Evolutionary conservation across 2,888 invertebrate species (phyloP).

Genomic region (Suillia variegata): DNA sequence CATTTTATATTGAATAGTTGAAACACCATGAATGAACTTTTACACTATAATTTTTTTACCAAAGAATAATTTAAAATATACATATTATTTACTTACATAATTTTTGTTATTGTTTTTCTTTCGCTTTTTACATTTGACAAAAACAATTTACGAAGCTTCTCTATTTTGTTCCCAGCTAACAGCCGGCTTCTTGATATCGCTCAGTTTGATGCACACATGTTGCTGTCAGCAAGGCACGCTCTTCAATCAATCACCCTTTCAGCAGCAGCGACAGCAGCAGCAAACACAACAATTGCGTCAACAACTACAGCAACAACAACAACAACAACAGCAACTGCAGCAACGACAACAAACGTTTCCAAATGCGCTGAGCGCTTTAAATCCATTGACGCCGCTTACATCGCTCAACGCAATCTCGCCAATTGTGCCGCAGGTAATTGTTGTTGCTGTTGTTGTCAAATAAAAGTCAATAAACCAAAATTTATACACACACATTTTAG

Average conservation of each 20-base stretch:
- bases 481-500: neutral
- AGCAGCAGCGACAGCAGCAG: slow-evolving; percentile 40
- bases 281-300: slow-evolving; percentile 33
- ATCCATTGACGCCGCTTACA: slow-evolving; percentile 31
- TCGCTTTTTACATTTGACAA: too few relatives aligned
- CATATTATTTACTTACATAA: too few relatives aligned
- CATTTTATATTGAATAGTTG: too few relatives aligned
- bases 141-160: too few relatives aligned
- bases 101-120: too few relatives aligned
- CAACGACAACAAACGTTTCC: slow-evolving; percentile 39
- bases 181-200: slow-evolving; percentile 31
- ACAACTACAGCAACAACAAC: slow-evolving; percentile 33
- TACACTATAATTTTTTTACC: too few relatives aligned
- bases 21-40: too few relatives aligned
- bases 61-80: too few relatives aligned
- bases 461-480: neutral
- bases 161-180: slow-evolving; percentile 23
- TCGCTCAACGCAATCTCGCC: slow-evolving; percentile 33
- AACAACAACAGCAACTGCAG: too few relatives aligned
- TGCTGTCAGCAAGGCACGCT: slow-evolving; percentile 40
- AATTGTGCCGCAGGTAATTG: slow-evolving; percentile 40
- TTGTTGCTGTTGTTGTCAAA: neutral
- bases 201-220: slow-evolving; percentile 34
- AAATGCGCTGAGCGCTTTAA: slow-evolving; percentile 27
- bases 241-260: slow-evolving; percentile 50